Evolutionary conservation across 2,113 vertebrate genomes (phyloP).

Genomic region (Halichoerus grypus): DNA sequence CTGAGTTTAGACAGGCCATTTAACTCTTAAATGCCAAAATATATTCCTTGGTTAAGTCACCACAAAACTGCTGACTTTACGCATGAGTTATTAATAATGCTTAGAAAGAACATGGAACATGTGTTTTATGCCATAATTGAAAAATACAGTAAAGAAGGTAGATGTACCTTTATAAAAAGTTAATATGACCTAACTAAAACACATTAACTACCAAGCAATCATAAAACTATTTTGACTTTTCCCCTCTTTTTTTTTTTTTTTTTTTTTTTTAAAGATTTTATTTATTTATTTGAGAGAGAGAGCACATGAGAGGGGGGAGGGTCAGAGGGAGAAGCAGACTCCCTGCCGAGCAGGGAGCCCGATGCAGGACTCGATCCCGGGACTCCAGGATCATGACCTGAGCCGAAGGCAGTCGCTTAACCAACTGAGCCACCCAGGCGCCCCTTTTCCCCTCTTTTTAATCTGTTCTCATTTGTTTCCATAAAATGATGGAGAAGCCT

Average conservation of each 20-base stretch:
- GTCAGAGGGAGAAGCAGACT: no score
- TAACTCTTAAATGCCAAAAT: constrained; percentile 67
- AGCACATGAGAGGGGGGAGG: no score
- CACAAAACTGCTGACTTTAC: not conserved
- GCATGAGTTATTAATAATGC: constrained; percentile 39
- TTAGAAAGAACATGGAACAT: not conserved
- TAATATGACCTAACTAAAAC: not conserved
- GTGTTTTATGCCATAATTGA: constrained; percentile 44
- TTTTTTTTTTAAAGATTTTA: no score
- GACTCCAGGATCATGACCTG: no score
- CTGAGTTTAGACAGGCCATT: constrained; percentile 37
- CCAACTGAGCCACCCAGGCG: no score
- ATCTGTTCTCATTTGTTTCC: constrained; percentile 31
- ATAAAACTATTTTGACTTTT: not conserved
- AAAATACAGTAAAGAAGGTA: constrained; percentile 29
- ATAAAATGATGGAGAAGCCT: not conserved
- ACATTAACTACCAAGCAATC: not conserved
- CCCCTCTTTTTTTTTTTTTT: not conserved
- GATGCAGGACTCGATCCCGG: no score
- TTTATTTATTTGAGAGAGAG: no score
- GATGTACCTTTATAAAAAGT: constrained; percentile 35
- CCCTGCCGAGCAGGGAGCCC: no score
- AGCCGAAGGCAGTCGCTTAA: no score
- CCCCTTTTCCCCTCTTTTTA: not conserved
- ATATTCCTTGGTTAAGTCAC: constrained; percentile 33